Evolutionary conservation across 1,140 invertebrate species (phyloP).

Genomic region (Drosophila saltans): DNA sequence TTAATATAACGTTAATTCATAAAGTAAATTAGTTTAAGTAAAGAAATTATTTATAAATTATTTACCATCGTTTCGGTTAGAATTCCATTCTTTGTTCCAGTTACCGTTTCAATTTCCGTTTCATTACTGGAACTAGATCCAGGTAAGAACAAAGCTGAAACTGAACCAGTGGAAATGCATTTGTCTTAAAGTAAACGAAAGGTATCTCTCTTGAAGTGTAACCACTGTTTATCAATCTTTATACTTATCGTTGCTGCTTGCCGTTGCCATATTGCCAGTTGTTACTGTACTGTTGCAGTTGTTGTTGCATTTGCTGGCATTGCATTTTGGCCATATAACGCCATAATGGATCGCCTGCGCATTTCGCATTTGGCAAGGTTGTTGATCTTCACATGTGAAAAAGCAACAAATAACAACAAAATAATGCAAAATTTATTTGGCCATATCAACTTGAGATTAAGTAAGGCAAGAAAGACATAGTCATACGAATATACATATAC

Average conservation of each 20-base stretch:
- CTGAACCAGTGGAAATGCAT: too few species aligned
- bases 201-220: not conserved
- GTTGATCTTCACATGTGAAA: conserved; percentile 71
- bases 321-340: conserved; percentile 60
- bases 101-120: too few species aligned
- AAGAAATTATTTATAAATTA: too few species aligned
- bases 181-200: too few species aligned
- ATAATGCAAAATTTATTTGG: conserved; percentile 36
- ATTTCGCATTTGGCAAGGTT: conserved; percentile 65
- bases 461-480: not conserved
- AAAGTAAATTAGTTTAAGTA: too few species aligned
- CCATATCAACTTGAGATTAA: conserved; percentile 2
- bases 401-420: conserved; percentile 39
- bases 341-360: conserved; percentile 46
- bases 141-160: too few species aligned
- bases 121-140: too few species aligned
- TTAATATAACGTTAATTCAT: too few species aligned
- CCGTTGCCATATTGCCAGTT: conserved; percentile 3
- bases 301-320: conserved; percentile 23
- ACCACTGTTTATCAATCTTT: conserved; percentile 7
- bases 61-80: too few species aligned
- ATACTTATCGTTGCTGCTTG: not conserved
- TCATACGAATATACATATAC: not conserved
- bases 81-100: too few species aligned
- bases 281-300: conserved; percentile 25